A percentile compares a stretch with the other conserved stretches of the same genome.
Evolutionary conservation across 1,140 invertebrate genomes (phyloP).

Genomic region (Rhynchophorus ferrugineus): DNA sequence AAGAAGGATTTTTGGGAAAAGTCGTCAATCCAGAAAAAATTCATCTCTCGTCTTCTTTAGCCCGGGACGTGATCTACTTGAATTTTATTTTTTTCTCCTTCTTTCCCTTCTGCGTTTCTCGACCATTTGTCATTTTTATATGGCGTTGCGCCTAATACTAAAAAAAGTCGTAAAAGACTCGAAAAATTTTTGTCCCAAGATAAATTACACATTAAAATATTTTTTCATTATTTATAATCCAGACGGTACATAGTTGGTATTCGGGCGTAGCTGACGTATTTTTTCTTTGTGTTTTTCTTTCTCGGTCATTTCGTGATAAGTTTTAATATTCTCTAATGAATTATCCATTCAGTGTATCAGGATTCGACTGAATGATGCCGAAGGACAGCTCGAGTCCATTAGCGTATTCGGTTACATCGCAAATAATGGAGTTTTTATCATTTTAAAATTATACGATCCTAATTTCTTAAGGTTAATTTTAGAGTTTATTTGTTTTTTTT

Average conservation of each 20-base stretch:
- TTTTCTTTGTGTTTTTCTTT: too few relatives aligned
- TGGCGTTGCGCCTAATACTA: not conserved
- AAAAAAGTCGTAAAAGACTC: not conserved
- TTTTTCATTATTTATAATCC: not conserved
- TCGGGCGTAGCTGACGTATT: not conserved
- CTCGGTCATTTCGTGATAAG: too few relatives aligned
- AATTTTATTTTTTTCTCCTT: not conserved
- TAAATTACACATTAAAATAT: not conserved
- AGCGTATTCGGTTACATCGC: too few relatives aligned
- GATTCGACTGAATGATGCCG: too few relatives aligned
- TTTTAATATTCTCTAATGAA: too few relatives aligned
- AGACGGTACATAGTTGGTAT: not conserved
- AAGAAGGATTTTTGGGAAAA: not conserved
- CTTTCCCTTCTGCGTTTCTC: not conserved
- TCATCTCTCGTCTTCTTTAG: not conserved
- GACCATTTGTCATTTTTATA: not conserved
- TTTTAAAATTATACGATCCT: too few relatives aligned
- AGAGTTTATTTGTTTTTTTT: too few relatives aligned
- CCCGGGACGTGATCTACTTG: not conserved
- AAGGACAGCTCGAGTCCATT: too few relatives aligned
- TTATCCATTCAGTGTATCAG: too few relatives aligned
- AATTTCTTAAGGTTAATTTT: too few relatives aligned
- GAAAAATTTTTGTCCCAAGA: not conserved
- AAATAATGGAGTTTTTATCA: too few relatives aligned
- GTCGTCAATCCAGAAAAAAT: not conserved